A percentile compares a stretch with the other conserved stretches of the same genome.
phyloP scores from a whole-genome alignment of 2,113 vertebrate genomes.

The Emydocephalus ijimae region DNA sequence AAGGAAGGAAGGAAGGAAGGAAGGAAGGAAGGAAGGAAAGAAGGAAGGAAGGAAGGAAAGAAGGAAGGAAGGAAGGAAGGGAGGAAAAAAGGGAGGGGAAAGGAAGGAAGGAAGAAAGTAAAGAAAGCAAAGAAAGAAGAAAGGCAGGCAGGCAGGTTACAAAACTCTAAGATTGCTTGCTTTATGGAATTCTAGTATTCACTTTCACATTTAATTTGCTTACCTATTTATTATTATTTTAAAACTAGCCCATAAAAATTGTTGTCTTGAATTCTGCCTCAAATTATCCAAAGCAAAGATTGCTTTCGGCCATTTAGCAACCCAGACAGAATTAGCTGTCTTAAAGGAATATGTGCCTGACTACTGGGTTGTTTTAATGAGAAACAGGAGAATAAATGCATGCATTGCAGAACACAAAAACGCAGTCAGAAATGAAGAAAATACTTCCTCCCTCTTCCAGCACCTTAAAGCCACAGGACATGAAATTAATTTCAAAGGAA shows the following conservation, averaged over 20 bases:
- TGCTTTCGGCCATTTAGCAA: background rate
- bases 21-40: background rate
- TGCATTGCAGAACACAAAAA: no score
- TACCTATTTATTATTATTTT: background rate
- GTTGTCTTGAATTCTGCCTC: background rate
- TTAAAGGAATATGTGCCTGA: background rate
- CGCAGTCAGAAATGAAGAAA: no score
- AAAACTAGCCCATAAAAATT: background rate
- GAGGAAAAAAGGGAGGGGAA: background rate
- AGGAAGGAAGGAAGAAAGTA: background rate
- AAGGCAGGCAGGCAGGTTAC: background rate
- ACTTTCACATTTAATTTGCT: background rate
- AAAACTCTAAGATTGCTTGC: background rate
- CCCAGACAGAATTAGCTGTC: accelerated
- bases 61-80: background rate
- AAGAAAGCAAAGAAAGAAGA: background rate
- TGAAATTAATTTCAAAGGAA: no score
- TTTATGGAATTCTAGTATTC: background rate
- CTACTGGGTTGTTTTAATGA: background rate
- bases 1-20: background rate
- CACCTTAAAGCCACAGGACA: no score
- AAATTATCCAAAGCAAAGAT: background rate
- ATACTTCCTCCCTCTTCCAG: no score
- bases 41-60: background rate
- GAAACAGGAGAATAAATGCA: background rate